A percentile compares a stretch with the other conserved stretches of the same genome.
Evolutionary conservation across 1,140 invertebrate genomes (phyloP).

Genomic region (Colletes latitarsis): DNA sequence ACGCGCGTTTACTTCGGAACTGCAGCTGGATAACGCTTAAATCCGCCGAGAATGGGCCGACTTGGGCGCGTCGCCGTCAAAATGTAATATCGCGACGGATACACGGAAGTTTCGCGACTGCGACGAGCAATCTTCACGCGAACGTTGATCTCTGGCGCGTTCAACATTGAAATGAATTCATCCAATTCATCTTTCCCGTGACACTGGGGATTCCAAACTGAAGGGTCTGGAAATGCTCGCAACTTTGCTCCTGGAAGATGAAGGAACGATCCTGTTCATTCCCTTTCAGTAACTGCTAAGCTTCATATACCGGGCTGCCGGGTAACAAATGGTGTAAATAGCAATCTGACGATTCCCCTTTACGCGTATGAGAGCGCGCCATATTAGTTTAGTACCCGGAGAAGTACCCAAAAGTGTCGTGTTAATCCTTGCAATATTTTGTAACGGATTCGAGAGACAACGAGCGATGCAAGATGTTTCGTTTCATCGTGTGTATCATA

Average conservation of each 20-base stretch:
- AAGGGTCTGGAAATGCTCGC: background rate
- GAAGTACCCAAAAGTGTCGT: too few species aligned
- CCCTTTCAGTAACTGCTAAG: too few species aligned
- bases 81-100: conserved; percentile 19
- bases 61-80: background rate
- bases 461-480: too few species aligned
- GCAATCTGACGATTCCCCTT: too few species aligned
- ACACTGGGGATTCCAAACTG: background rate
- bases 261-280: too few species aligned
- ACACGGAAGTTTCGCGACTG: background rate
- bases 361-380: too few species aligned
- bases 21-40: conserved; percentile 44
- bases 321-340: too few species aligned
- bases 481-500: too few species aligned
- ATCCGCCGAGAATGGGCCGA: conserved; percentile 31
- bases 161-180: conserved; percentile 10
- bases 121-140: conserved; percentile 5
- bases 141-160: background rate
- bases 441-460: too few species aligned
- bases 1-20: conserved; percentile 49
- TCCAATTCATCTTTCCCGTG: background rate
- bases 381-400: too few species aligned
- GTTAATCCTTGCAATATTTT: too few species aligned
- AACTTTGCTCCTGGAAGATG: background rate
- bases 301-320: too few species aligned